Evolutionary conservation across 2,113 vertebrate species (phyloP).

Genomic region (Crotalus helleri): DNA sequence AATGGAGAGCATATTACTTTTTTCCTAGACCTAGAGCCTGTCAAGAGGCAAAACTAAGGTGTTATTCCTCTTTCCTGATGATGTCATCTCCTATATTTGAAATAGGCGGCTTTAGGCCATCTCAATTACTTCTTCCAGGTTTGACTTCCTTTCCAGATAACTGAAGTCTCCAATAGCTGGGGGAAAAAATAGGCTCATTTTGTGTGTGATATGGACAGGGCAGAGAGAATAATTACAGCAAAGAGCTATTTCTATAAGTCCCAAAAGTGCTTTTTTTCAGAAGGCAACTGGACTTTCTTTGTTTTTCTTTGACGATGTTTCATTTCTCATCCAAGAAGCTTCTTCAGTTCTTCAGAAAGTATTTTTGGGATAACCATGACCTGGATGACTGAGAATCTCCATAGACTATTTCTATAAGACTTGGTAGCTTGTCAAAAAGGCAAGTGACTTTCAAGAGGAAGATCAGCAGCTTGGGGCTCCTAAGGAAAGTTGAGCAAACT

Average conservation of each 20-base stretch:
- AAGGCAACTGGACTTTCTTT: no score
- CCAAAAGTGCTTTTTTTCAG: background rate
- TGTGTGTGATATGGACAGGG: background rate
- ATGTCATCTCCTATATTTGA: background rate
- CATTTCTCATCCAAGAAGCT: background rate
- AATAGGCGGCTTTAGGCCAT: background rate
- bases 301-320: background rate
- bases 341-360: background rate
- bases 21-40: background rate
- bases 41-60: background rate
- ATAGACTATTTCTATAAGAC: background rate
- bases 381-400: no score
- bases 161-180: background rate
- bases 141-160: background rate
- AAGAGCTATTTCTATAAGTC: no score
- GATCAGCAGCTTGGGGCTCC: background rate
- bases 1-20: background rate
- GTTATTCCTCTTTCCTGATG: background rate
- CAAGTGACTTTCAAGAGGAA: background rate
- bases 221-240: background rate
- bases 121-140: background rate
- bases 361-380: background rate
- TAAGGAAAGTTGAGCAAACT: background rate
- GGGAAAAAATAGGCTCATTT: background rate
- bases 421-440: background rate